Base-by-base conservation (phyloP, 2,113 vertebrate species). In the Zosterops borbonicus region DNA sequence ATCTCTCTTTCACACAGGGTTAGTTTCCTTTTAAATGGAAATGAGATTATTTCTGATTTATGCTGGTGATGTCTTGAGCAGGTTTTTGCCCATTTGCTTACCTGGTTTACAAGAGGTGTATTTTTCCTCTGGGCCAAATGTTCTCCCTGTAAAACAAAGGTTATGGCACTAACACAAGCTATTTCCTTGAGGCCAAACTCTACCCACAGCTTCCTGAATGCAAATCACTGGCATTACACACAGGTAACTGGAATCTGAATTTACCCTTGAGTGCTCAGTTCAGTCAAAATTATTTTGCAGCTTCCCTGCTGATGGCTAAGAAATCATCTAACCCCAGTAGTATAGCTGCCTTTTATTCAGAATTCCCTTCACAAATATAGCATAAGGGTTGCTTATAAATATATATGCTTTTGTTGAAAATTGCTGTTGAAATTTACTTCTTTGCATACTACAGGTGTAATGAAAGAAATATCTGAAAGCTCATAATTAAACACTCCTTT, bases 271-370 rank as follows among this genome's bases (percentile, higher is more conserved):
- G 91, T 74, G 82, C 70, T 96, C 85, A 71, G 93, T 89, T 95
- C 87, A 85, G 80, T 88, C 83, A 83, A 92, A 96, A 90, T 96
- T 90, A 94, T 96, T 96, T 97, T 96, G 83, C 80, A 76, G 83
- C 59, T 96, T 96, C 83, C 42, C 41, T 78, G 63, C 77, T 97
- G 94, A 95, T 93, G 87, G 83, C 74, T 81, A 67, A 89, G 69
- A 96, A 94, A 95, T 94, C 92, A 95, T 87, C 84, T 83, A 92
- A 29, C 55, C 52, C 31, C 75, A 69, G 31, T 85, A 52, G 28
- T n/a, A 75, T 18, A 95, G 59, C 73, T 95, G 69, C 68, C 74
- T 94, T 95, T 84, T 89, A 94, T 85, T 96, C 55, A 70, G 37
- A 75, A 94, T 96, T 92, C 69, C 12, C 56, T 94, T 95, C 86